phyloP scores from a whole-genome alignment of 2,113 vertebrate genomes.

The Atherinomorus stipes region DNA sequence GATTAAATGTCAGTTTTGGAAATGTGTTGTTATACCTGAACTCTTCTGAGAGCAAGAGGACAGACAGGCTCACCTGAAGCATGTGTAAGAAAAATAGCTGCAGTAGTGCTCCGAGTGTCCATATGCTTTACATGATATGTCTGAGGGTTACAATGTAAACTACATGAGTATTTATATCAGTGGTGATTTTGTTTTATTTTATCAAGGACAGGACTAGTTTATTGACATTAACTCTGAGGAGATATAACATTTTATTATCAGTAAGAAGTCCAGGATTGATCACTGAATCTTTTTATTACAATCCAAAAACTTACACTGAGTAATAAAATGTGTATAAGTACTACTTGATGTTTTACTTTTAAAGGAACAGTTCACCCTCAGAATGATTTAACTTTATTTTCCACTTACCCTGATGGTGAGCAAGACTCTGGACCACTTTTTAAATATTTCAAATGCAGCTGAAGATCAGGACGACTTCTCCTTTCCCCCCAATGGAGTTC shows the following conservation, averaged over 20 bases:
- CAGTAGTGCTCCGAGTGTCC: constrained; percentile 7
- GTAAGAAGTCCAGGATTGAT: too few relatives aligned
- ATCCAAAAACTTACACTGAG: neutral
- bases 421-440: too few relatives aligned
- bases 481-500: too few relatives aligned
- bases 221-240: neutral
- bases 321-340: neutral
- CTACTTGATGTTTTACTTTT: neutral
- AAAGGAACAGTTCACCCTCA: too few relatives aligned
- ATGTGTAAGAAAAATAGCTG: constrained; percentile 15
- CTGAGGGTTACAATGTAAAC: neutral
- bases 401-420: too few relatives aligned
- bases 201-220: neutral
- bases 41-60: constrained; percentile 52
- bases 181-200: neutral
- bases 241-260: neutral
- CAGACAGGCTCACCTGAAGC: constrained; percentile 20
- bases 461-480: too few relatives aligned
- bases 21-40: constrained; percentile 78
- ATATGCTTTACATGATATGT: neutral
- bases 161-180: too few relatives aligned
- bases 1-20: constrained; percentile 84
- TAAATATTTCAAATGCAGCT: too few relatives aligned
- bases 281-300: neutral
- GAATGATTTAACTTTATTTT: too few relatives aligned